Percentiles rank a stretch among this genome's conserved stretches.
These are phyloP conservation scores for Shargacucullia verbasci DNA, from an alignment of 2,888 invertebrate species.

Conservation along the genomic window DNA sequence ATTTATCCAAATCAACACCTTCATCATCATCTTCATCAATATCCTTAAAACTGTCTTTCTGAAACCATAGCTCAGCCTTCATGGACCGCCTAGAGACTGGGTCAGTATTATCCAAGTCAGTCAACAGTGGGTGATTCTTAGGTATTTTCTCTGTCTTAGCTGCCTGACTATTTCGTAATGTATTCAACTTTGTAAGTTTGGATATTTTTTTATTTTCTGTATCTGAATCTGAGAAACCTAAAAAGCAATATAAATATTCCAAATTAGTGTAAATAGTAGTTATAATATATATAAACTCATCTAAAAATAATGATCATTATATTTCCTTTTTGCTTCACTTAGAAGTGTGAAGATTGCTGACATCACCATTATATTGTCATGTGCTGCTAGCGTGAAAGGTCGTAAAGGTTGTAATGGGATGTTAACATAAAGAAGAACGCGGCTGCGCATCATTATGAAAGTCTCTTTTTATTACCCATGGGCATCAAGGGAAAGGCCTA, in stretches of 20 bases:
- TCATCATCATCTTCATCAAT: slow-evolving; percentile 95
- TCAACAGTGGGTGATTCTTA: slow-evolving; percentile 92
- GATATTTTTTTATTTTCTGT: slow-evolving; percentile 79
- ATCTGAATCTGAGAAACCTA: slow-evolving; percentile 92
- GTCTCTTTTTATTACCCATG: too few species aligned
- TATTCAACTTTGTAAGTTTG: slow-evolving; percentile 81
- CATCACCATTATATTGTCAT: too few species aligned
- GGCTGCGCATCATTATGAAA: too few species aligned
- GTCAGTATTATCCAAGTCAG: slow-evolving; percentile 93
- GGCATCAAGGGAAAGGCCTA: too few species aligned
- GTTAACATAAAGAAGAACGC: too few species aligned
- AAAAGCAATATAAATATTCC: slow-evolving; percentile 40
- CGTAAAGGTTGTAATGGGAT: too few species aligned
- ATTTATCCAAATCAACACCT: slow-evolving; percentile 95
- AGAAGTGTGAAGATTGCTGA: too few species aligned
- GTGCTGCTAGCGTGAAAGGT: too few species aligned
- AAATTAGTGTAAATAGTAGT: background rate
- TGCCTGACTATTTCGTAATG: slow-evolving; percentile 75
- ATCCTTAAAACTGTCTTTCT: slow-evolving; percentile 94
- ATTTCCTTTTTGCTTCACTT: too few species aligned
- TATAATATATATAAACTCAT: too few species aligned
- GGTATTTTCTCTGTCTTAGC: slow-evolving; percentile 68
- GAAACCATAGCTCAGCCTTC: slow-evolving; percentile 96
- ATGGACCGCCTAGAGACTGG: slow-evolving; percentile 92
- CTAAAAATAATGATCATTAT: too few species aligned